Conservation (phyloP, 2,113 vertebrate species). For the Atlantisia rogersi region DNA sequence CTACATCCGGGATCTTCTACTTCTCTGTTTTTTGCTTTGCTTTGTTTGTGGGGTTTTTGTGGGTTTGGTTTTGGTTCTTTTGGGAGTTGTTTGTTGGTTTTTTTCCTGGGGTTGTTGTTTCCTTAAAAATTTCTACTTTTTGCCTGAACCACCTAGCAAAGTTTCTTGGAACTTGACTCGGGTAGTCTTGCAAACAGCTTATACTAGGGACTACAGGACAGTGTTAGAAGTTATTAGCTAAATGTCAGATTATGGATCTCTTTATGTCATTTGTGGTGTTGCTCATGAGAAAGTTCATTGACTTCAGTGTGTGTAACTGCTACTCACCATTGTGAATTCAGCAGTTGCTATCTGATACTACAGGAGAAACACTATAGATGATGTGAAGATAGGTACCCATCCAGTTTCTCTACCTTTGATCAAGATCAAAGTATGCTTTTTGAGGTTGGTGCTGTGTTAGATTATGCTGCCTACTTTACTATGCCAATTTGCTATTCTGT, state of each 20-base stretch:
- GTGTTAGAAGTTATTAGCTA: neutral
- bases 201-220: accelerated
- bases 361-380: neutral
- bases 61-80: neutral
- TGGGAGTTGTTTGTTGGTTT: too few species aligned
- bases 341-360: neutral
- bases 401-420: conserved; percentile 49
- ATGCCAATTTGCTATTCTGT: conserved; percentile 46
- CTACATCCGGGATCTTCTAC: neutral
- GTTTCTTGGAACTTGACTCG: neutral
- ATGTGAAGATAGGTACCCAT: neutral
- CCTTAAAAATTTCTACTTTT: neutral
- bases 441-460: conserved; percentile 3
- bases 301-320: neutral
- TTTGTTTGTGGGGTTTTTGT: neutral
- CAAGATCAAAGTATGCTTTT: conserved; percentile 55
- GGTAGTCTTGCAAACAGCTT: neutral
- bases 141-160: neutral
- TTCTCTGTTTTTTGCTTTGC: neutral
- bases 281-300: neutral
- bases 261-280: neutral
- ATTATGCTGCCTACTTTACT: neutral
- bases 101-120: neutral
- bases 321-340: neutral
- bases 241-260: neutral